phyloP scores from a whole-genome alignment of 2,888 invertebrate species.

The Hydrotaea diabolus region DNA sequence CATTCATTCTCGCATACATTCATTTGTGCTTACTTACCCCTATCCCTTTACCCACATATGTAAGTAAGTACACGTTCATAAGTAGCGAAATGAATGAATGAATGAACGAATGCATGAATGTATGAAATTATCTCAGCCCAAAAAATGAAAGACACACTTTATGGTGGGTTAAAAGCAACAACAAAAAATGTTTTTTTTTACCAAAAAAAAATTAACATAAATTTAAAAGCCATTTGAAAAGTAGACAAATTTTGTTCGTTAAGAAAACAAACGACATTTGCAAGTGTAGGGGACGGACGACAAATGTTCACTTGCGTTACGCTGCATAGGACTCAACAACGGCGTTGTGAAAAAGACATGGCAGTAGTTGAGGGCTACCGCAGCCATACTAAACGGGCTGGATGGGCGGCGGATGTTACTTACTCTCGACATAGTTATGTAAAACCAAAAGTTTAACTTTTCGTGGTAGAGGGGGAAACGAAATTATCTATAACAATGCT shows the following conservation, averaged over 20 bases:
- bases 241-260: slow-evolving; percentile 2
- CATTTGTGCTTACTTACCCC: neutral
- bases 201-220: slow-evolving; percentile 52
- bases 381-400: neutral
- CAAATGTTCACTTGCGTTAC: slow-evolving; percentile 9
- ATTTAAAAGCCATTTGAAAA: slow-evolving; percentile 50
- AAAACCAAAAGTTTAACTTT: too few species aligned
- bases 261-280: slow-evolving; percentile 7
- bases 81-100: slow-evolving; percentile 28
- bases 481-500: too few species aligned
- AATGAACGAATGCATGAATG: slow-evolving; percentile 12
- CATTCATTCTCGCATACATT: neutral
- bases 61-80: neutral
- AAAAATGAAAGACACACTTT: slow-evolving; percentile 25
- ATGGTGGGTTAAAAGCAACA: neutral
- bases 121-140: slow-evolving; percentile 25
- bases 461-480: too few species aligned
- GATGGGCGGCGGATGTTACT: neutral
- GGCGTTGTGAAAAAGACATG: neutral
- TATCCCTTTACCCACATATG: too few species aligned
- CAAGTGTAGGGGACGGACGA: neutral
- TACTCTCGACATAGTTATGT: too few species aligned
- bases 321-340: neutral
- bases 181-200: neutral
- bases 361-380: neutral